These are phyloP conservation scores for Dendronephthya gigantea DNA, from an alignment of 64 coral and sea anemone genomes.

Conservation along the genomic window DNA sequence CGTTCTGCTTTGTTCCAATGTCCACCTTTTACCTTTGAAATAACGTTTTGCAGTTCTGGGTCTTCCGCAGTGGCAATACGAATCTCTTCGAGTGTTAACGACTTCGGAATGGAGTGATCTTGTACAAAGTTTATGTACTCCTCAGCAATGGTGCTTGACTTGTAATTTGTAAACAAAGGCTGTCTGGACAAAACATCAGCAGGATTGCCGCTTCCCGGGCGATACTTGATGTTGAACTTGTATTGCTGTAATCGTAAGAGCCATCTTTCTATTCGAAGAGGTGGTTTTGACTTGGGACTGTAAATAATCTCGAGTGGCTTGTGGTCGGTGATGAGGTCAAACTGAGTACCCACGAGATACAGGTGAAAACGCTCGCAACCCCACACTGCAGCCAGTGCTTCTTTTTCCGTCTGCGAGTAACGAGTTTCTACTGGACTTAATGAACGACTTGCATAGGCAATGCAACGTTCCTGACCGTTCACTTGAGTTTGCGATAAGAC, in stretches of 20 bases:
- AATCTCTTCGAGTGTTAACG: not conserved
- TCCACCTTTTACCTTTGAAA: not conserved
- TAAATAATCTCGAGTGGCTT: not conserved
- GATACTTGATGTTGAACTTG: constrained; percentile 4
- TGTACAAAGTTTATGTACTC: not conserved
- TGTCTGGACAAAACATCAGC: not conserved
- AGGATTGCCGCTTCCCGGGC: not conserved
- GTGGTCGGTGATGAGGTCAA: not conserved
- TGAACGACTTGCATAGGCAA: not conserved
- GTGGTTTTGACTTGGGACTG: not conserved
- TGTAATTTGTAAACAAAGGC: not conserved
- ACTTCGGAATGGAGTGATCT: not conserved
- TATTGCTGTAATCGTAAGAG: not conserved
- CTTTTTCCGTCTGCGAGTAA: not conserved
- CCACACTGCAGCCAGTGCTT: not conserved
- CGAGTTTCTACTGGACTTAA: not conserved
- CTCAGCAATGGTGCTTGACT: not conserved
- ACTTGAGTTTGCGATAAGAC: not conserved
- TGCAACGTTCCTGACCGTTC: not conserved
- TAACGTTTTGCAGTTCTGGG: not conserved
- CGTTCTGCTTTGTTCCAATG: not conserved
- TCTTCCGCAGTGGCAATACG: not conserved
- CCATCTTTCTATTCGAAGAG: not conserved
- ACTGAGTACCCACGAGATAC: not conserved
- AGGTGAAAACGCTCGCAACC: too few species aligned